A percentile compares a stretch with the other conserved stretches of the same genome.
Conservation (phyloP, 2,888 invertebrate species). For the Hirudinaria manillensis region DNA sequence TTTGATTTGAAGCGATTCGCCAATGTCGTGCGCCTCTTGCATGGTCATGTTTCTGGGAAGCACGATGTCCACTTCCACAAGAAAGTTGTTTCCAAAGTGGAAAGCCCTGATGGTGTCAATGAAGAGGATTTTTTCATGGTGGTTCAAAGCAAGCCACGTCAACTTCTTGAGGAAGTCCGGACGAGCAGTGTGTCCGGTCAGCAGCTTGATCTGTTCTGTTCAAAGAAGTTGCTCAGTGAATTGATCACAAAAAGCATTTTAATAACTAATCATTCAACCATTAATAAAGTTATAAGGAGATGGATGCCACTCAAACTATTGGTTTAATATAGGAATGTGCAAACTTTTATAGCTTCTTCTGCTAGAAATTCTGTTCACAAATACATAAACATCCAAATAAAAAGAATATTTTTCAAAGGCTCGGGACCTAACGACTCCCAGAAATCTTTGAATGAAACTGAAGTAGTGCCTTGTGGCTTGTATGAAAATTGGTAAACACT, state of each 20-base stretch:
- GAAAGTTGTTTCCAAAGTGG: constrained; percentile 56
- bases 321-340: not conserved
- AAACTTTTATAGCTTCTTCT: no score
- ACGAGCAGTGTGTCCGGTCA: constrained; percentile 51
- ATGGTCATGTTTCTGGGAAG: constrained; percentile 55
- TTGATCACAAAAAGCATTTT: not conserved
- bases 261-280: not conserved
- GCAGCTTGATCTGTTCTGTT: constrained; percentile 50
- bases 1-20: constrained; percentile 56
- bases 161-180: constrained; percentile 52
- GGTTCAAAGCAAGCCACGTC: constrained; percentile 52
- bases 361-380: no score
- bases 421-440: no score
- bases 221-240: not conserved
- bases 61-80: constrained; percentile 50
- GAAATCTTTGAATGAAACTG: no score
- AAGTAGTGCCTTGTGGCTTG: no score
- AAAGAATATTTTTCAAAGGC: no score
- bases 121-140: constrained; percentile 46
- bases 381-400: no score
- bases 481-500: no score
- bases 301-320: no score
- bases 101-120: constrained; percentile 58
- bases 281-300: not conserved
- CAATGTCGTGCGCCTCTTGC: constrained; percentile 56